phyloP scores from a whole-genome alignment of 2,797 vertebrate genomes.

The Dendrocincla tyrannina region DNA sequence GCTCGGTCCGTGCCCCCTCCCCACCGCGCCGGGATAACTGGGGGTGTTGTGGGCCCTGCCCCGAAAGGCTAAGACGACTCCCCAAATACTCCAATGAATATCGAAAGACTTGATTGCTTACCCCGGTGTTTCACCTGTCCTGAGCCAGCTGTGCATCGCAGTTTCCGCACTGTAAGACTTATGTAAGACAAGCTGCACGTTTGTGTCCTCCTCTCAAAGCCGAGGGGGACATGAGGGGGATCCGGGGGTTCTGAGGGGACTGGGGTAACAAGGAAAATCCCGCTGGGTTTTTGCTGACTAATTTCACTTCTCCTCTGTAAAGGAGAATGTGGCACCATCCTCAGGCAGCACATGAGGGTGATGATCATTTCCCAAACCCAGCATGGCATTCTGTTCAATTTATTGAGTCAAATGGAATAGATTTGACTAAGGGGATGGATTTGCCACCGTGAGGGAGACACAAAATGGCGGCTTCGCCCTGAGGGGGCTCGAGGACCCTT shows the following conservation, averaged over 20 bases:
- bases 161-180: neutral
- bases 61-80: neutral
- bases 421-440: neutral
- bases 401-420: neutral
- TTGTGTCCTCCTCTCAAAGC: neutral
- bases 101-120: neutral
- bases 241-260: too few relatives aligned
- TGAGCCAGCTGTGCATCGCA: neutral
- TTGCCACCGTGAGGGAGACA: neutral
- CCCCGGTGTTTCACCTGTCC: neutral
- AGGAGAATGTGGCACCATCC: slow-evolving; percentile 2
- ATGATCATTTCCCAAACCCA: neutral
- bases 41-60: neutral
- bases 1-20: too few relatives aligned
- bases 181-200: neutral
- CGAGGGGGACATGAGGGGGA: neutral
- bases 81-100: neutral
- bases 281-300: neutral
- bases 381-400: neutral
- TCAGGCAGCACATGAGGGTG: neutral
- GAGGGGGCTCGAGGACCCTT: neutral
- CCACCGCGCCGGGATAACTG: neutral
- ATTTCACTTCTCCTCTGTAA: neutral
- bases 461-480: neutral
- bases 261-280: too few relatives aligned